Percentiles rank a stretch among this genome's conserved stretches.
These are phyloP conservation scores for Brachionichthys hirsutus DNA, from an alignment of 2,113 vertebrate species.

Conservation along the genomic window DNA sequence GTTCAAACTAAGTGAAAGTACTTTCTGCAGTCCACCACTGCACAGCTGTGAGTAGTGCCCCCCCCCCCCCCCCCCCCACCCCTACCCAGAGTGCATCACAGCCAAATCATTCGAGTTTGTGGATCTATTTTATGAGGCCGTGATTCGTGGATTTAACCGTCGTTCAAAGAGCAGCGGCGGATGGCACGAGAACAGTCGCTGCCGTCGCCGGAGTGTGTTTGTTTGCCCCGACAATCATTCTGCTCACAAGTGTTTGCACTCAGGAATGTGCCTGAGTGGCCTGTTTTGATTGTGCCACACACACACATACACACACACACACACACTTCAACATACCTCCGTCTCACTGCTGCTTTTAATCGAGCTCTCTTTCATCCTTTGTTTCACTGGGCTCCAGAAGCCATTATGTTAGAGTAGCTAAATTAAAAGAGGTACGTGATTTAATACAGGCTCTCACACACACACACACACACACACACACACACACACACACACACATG, in stretches of 20 bases:
- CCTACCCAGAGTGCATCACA: not conserved
- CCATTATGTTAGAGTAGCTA: constrained; percentile 54
- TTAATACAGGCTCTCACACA: constrained; percentile 7
- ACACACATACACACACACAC: too few species aligned
- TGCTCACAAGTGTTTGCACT: constrained; percentile 57
- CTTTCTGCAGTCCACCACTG: not conserved
- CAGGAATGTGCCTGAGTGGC: constrained; percentile 54
- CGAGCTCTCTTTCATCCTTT: constrained; percentile 44
- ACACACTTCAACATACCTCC: constrained; percentile 34
- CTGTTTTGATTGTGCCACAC: constrained; percentile 56
- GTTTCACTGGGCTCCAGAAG: constrained; percentile 45
- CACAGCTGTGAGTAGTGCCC: not conserved
- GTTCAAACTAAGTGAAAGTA: constrained; percentile 3
- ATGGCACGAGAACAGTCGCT: constrained; percentile 41
- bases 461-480: not conserved
- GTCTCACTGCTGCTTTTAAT: constrained; percentile 7
- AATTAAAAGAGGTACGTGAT: constrained; percentile 24
- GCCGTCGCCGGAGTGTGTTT: constrained; percentile 34
- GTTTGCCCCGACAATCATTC: constrained; percentile 50
- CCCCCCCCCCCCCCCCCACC: not conserved
- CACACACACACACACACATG: not conserved
- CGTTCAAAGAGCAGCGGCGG: not conserved
- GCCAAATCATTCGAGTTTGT: constrained; percentile 3
- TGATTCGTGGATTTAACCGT: constrained; percentile 1
- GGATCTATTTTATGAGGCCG: constrained; percentile 1